Conservation (phyloP, 1,140 invertebrate genomes). For the Augochlora pura region DNA sequence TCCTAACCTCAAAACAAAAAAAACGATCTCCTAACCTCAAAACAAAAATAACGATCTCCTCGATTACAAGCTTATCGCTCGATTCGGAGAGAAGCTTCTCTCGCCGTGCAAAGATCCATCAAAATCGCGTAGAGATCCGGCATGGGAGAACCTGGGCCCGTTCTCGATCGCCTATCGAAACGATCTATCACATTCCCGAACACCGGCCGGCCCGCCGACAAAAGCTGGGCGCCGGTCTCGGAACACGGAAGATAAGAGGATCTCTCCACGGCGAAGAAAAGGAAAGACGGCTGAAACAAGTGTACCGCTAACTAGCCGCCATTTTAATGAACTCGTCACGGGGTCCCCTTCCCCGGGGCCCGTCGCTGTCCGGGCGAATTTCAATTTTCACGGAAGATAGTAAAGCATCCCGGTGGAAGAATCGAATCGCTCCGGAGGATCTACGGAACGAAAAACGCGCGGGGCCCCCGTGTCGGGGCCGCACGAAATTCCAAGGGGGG, state of each 20-base stretch:
- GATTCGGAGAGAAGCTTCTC: too few relatives aligned
- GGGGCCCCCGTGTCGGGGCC: background rate
- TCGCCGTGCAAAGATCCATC: too few relatives aligned
- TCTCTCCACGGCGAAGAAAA: background rate
- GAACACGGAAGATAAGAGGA: too few relatives aligned
- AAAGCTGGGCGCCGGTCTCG: background rate
- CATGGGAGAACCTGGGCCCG: too few relatives aligned
- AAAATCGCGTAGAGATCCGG: too few relatives aligned
- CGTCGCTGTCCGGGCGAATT: conserved; percentile 10
- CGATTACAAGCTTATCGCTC: too few relatives aligned
- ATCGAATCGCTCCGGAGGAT: conserved; percentile 41
- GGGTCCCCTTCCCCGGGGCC: too few relatives aligned
- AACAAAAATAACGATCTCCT: too few relatives aligned
- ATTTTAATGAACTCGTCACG: conserved; percentile 62
- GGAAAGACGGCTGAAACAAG: background rate
- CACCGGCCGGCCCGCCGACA: background rate
- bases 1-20: too few relatives aligned
- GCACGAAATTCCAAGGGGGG: conserved; percentile 48
- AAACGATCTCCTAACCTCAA: too few relatives aligned
- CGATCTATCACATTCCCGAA: background rate
- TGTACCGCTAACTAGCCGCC: conserved; percentile 3
- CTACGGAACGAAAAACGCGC: conserved; percentile 28
- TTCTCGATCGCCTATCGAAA: too few relatives aligned
- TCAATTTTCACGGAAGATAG: conserved; percentile 51
- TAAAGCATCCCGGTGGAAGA: conserved; percentile 23